phyloP scores from a whole-genome alignment of 2,113 vertebrate species.

The Phrynosoma platyrhinos region DNA sequence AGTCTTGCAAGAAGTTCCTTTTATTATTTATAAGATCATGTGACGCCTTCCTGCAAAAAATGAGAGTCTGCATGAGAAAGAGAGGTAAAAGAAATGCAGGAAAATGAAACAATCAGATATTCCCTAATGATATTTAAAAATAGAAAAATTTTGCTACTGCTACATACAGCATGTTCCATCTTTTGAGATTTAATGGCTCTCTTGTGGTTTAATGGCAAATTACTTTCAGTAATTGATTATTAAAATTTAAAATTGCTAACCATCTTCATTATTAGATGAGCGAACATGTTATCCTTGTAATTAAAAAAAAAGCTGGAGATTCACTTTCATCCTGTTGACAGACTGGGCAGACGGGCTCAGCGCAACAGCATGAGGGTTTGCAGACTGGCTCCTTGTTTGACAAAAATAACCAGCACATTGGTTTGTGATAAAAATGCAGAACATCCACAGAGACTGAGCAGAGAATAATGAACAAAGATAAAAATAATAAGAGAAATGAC shows the following conservation, averaged over 20 bases:
- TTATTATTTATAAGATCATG: constrained; percentile 86
- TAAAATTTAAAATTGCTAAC: constrained; percentile 99
- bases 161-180: constrained; percentile 87
- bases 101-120: constrained; percentile 87
- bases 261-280: constrained; percentile 96
- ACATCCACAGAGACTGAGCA: constrained; percentile 70
- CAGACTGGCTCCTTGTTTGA: constrained; percentile 81
- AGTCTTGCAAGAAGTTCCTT: constrained; percentile 83
- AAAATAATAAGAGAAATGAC: constrained; percentile 75
- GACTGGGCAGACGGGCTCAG: constrained; percentile 78
- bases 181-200: constrained; percentile 98
- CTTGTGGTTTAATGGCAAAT: constrained; percentile 96
- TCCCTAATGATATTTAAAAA: constrained; percentile 95
- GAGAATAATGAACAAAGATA: constrained; percentile 78
- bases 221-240: constrained; percentile 99
- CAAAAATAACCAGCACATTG: constrained; percentile 84
- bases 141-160: constrained; percentile 88
- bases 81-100: constrained; percentile 89
- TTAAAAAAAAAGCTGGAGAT: constrained; percentile 92
- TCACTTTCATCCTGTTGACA: constrained; percentile 88
- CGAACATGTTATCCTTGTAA: constrained; percentile 96
- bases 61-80: constrained; percentile 85
- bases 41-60: constrained; percentile 82
- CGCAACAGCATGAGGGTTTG: constrained; percentile 77
- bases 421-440: constrained; percentile 79